phyloP scores from a whole-genome alignment of 2,113 vertebrate species.

The Dipodomys stephensi region DNA sequence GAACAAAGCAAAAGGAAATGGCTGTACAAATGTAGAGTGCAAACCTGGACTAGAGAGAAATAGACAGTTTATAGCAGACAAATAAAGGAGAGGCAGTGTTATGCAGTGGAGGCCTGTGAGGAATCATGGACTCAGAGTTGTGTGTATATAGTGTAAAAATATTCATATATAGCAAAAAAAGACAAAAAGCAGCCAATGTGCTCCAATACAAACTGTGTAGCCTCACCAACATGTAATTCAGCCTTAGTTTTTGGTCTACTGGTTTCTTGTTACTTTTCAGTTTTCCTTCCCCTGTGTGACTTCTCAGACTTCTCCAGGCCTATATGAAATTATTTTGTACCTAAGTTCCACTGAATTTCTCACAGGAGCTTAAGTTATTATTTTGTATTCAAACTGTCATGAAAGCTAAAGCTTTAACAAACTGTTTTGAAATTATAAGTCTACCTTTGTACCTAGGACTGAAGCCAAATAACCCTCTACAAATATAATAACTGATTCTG shows the following conservation, averaged over 20 bases:
- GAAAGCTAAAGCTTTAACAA: neutral
- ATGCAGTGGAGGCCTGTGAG: no score
- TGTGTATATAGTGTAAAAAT: no score
- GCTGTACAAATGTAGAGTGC: no score
- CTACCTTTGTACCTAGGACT: neutral
- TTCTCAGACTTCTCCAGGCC: neutral
- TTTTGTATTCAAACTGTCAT: slow-evolving; percentile 13
- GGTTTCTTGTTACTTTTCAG: slow-evolving; percentile 16
- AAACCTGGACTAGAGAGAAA: no score
- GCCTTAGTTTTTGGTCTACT: neutral
- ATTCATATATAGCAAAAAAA: no score
- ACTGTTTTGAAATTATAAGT: neutral
- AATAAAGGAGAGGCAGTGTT: no score
- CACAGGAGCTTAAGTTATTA: neutral
- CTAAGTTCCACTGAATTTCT: neutral
- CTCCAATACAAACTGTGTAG: neutral
- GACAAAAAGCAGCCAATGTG: no score
- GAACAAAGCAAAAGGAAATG: no score
- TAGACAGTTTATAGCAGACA: no score
- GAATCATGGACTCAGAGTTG: no score
- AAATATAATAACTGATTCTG: no score
- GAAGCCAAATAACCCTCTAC: neutral
- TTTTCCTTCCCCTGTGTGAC: neutral
- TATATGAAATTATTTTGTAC: no score
- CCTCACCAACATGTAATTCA: neutral